Evolutionary conservation across 2,888 invertebrate genomes (phyloP), one percentile per base, ranked within the genome.

Genomic region (Conistra vaccinii): DNA sequence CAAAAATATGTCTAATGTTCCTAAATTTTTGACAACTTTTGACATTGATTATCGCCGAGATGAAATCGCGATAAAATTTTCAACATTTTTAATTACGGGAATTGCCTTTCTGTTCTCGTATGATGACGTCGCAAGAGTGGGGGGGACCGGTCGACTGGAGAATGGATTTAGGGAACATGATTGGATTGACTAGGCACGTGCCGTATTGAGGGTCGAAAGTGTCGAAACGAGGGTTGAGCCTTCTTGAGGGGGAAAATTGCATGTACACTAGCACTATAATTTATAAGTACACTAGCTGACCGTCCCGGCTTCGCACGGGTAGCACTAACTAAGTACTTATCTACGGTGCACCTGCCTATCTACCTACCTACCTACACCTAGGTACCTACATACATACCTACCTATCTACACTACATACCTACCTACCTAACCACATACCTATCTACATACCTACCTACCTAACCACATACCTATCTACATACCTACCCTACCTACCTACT

Each of bases 161-260:
- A 60, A 32, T 53, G 58, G 74, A 83, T 72, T 80, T 75, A 62
- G 45, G 82, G 73, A 60, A 53, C 62, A 73, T 68, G 76, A 70
- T 74, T 73, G 69, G 69, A 74, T 84, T 74, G 72, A 78, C 69
- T 76, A 68, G 73, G 67, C 79, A 81, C 73, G 77, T 79, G 73
- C 61, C 74, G 57, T 42, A 48, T 78, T 58, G 63, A 69, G 72
- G 79, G 71, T 51, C 53, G 63, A 57, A 45, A 69, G 72, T 75
- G 71, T 51, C 53, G 63, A 57, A 45, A 39, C 26, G 53, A 35
- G 71, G 45, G 55, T 51, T 53, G 61, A 75, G 60, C 62, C 26
- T 69, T 66, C 32, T 69, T 62, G 45, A 67, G 51, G 61, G 67
- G n/a, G n/a, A n/a, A n/a, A n/a, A n/a, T n/a, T n/a, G n/a, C n/a